Evolutionary conservation across 2,113 vertebrate species (phyloP), one percentile per base, ranked within the genome.

Genomic region (Charina bottae): DNA sequence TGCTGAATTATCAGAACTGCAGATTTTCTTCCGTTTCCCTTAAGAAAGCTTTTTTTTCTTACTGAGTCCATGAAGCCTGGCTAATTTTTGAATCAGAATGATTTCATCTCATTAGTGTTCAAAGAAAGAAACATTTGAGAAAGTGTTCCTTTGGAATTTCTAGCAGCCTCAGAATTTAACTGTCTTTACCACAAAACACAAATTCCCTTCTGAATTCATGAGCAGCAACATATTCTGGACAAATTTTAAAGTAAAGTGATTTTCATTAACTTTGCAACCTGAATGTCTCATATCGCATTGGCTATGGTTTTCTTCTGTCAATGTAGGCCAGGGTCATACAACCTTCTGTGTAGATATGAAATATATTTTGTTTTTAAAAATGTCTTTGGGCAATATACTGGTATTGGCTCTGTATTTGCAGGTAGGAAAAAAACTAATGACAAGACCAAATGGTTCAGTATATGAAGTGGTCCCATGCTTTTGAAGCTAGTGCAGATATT

Each of bases 31-130:
- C 46, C 93, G 93, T 96, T 97, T 97, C 92, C 95, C 96, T 97
- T 97, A 97, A 97, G 97, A 97, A 97, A 97, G 93, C 83, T 92
- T 96, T 96, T 96, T 96, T 97, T 95, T 97, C 94, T 97, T 94
- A 93, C 96, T 96, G 95, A 96, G 96, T 94, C 97, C 92, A 97
- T 95, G 97, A 96, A 94, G 95, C 96, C 96, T 97, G 96, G 94
- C 96, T 97, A 96, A 94, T 95, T 97, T 97, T 97, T 97, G 97
- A 98, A 98, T 97, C 97, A 97, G 95, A 96, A 72, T 97, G 97
- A 96, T 96, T 97, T 97, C 90, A 93, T 62, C 93, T 96, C 96
- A 94, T 89, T 95, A 96, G 97, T 98, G 97, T 97, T 97, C 96
- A 96, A 96, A 97, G 97, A 96, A 97, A 98, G 97, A 96, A 97